Conservation (phyloP, 2,113 vertebrate genomes). For the Hemibagrus wyckioides region DNA sequence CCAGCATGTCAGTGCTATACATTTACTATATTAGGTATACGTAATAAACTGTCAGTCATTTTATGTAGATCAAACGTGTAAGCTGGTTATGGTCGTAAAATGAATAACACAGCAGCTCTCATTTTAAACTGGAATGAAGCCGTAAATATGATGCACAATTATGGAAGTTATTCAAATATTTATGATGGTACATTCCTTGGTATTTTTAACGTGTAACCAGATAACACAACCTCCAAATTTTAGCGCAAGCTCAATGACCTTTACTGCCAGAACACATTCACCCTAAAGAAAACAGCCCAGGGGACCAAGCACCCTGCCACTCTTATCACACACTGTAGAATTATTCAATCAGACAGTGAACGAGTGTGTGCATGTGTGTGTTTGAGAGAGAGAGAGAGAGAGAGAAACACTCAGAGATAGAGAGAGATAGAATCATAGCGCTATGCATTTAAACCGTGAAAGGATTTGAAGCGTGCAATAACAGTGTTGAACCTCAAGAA, state of each 20-base stretch:
- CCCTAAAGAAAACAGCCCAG: slow-evolving; percentile 32
- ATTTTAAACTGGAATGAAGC: background rate
- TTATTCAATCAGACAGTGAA: slow-evolving; percentile 14
- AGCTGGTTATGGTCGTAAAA: background rate
- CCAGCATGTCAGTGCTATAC: background rate
- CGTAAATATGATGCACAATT: background rate
- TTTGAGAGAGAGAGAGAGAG: background rate
- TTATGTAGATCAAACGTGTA: background rate
- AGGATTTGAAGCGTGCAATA: background rate
- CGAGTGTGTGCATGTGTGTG: background rate
- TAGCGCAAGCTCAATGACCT: slow-evolving; percentile 33
- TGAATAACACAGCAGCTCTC: background rate
- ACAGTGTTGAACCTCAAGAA: slow-evolving; percentile 1
- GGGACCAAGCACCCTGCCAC: background rate
- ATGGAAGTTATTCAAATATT: background rate
- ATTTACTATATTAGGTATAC: background rate
- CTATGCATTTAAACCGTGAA: background rate
- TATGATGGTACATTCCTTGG: background rate
- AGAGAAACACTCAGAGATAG: background rate
- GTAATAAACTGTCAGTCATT: background rate
- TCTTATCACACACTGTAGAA: slow-evolving; percentile 5
- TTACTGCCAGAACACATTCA: slow-evolving; percentile 36
- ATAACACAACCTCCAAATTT: slow-evolving; percentile 17
- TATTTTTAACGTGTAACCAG: background rate
- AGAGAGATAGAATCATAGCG: background rate